Percentiles rank a stretch among this genome's conserved stretches.
phyloP scores from a whole-genome alignment of 2,113 vertebrate species.

The Panthera leo region DNA sequence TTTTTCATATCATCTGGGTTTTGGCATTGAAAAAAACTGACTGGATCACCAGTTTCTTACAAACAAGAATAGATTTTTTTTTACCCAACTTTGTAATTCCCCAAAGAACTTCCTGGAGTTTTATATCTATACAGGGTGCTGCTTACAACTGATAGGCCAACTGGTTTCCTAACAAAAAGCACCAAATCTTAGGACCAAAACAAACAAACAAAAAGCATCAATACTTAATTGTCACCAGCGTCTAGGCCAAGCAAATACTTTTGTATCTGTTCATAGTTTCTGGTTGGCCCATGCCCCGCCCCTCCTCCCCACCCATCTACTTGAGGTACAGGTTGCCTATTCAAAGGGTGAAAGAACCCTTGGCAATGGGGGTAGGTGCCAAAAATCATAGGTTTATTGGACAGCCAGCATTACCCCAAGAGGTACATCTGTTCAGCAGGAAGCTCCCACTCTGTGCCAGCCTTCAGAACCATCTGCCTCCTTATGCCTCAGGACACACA shows the following conservation, averaged over 20 bases:
- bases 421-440: constrained; percentile 51
- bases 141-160: background rate
- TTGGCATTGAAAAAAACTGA: background rate
- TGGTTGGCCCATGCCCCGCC: rapidly evolving
- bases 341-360: background rate
- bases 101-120: background rate
- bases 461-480: constrained; percentile 61
- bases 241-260: background rate
- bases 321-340: background rate
- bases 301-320: rapidly evolving
- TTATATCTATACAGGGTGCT: background rate
- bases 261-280: constrained; percentile 16
- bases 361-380: background rate
- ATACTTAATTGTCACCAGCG: background rate
- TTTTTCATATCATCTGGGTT: background rate
- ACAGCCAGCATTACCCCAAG: background rate
- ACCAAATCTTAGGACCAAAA: background rate
- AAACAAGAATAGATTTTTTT: background rate
- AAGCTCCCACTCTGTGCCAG: background rate
- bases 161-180: background rate
- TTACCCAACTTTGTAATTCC: background rate
- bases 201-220: constrained; percentile 7
- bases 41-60: background rate
- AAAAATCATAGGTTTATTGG: constrained; percentile 7
- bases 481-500: background rate